Evolutionary conservation across 1,140 invertebrate species (phyloP).

Genomic region (Drosophila pseudoananassae): DNA sequence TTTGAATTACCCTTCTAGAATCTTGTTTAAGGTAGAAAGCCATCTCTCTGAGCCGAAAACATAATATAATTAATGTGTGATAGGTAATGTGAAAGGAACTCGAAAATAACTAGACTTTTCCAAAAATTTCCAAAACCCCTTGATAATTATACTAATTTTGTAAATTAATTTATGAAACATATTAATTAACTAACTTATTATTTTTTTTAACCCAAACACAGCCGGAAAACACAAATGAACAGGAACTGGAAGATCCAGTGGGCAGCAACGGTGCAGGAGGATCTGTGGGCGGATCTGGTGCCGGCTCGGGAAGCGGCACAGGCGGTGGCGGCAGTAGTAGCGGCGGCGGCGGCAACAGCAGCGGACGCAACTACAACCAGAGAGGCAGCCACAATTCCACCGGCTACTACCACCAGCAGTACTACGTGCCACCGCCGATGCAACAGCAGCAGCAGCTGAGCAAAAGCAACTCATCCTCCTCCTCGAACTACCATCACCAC

Average conservation of each 20-base stretch:
- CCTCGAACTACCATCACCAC: slow-evolving; percentile 37
- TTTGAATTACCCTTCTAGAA: no score
- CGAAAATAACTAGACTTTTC: background rate
- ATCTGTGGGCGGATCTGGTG: background rate
- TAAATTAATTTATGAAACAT: no score
- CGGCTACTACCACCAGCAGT: slow-evolving; percentile 74
- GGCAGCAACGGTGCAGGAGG: slow-evolving; percentile 9
- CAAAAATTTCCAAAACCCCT: background rate
- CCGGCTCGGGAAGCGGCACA: background rate
- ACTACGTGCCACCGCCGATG: slow-evolving; percentile 81
- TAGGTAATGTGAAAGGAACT: no score
- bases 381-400: slow-evolving; percentile 29
- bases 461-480: slow-evolving; percentile 52
- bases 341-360: slow-evolving; percentile 11
- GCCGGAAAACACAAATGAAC: slow-evolving; percentile 11
- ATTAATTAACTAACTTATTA: no score
- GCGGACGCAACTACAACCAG: slow-evolving; percentile 40
- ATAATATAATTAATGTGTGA: no score
- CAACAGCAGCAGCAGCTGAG: slow-evolving; percentile 75
- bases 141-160: no score
- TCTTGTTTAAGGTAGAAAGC: no score
- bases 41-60: no score
- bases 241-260: slow-evolving; percentile 1
- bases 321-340: slow-evolving; percentile 11
- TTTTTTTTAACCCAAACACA: background rate